Evolutionary conservation across 2,113 vertebrate genomes (phyloP).

Genomic region (Smithornis capensis): DNA sequence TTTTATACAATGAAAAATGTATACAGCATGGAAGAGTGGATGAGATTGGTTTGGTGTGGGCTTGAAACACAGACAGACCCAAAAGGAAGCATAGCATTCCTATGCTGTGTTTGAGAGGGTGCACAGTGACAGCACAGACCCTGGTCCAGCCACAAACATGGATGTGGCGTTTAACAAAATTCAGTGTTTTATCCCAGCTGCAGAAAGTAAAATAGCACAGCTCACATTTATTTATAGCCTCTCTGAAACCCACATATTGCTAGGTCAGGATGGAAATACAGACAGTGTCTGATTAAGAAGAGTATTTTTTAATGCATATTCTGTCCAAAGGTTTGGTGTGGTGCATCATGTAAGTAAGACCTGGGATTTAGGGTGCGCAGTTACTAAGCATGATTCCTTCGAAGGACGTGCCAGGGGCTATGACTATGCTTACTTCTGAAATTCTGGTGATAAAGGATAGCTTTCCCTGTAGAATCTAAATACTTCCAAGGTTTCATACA

Average conservation of each 20-base stretch:
- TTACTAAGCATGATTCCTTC: not conserved
- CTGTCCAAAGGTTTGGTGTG: not conserved
- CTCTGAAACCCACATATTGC: not conserved
- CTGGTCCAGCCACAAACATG: not conserved
- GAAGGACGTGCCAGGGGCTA: not conserved
- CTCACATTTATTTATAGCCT: not conserved
- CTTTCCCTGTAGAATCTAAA: not conserved
- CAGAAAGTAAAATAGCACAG: not conserved
- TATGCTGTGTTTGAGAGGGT: not conserved
- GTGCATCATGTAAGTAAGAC: not conserved
- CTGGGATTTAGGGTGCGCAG: not conserved
- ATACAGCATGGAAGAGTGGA: not conserved
- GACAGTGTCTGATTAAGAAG: not conserved
- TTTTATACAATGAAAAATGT: conserved; percentile 1
- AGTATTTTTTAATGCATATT: not conserved
- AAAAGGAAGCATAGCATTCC: not conserved
- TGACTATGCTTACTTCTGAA: not conserved
- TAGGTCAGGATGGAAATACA: not conserved
- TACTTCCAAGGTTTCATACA: not conserved
- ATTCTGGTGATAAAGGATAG: not conserved
- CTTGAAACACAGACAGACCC: not conserved
- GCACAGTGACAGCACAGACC: not conserved
- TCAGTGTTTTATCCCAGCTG: not conserved
- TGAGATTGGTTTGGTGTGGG: not conserved
- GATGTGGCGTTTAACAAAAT: not conserved